A percentile compares a stretch with the other conserved stretches of the same genome.
Conservation (phyloP, 2,797 vertebrate species). For the Glossophaga mutica region DNA sequence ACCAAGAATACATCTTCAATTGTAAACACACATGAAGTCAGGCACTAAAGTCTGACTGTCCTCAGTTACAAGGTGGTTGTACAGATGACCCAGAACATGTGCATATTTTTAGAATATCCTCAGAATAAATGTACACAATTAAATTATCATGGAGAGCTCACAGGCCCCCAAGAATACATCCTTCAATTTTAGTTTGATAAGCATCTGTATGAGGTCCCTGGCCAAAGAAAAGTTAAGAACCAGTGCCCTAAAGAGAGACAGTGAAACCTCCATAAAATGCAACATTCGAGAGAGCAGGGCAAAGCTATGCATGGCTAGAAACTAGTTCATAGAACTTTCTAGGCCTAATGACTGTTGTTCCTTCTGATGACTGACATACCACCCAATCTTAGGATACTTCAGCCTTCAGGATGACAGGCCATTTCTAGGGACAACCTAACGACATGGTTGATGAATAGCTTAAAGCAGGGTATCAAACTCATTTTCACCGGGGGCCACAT, state of each 20-base stretch:
- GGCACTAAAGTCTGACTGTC: background rate
- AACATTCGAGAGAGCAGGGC: background rate
- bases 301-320: background rate
- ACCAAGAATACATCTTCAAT: background rate
- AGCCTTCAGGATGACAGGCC: background rate
- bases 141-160: background rate
- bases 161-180: background rate
- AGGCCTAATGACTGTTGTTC: background rate
- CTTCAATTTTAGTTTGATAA: constrained; percentile 3
- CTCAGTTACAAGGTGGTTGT: background rate
- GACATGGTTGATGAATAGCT: background rate
- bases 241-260: background rate
- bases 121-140: background rate
- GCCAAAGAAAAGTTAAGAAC: constrained; percentile 25
- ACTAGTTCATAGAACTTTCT: background rate
- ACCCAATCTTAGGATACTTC: background rate
- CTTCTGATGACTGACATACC: background rate
- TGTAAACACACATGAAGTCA: background rate
- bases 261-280: background rate
- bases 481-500: no score
- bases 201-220: background rate
- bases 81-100: background rate
- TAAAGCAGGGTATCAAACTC: background rate
- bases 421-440: background rate
- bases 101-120: background rate